Base-by-base conservation (phyloP, 2,888 invertebrate genomes). In the Drosophila subsilvestris region DNA sequence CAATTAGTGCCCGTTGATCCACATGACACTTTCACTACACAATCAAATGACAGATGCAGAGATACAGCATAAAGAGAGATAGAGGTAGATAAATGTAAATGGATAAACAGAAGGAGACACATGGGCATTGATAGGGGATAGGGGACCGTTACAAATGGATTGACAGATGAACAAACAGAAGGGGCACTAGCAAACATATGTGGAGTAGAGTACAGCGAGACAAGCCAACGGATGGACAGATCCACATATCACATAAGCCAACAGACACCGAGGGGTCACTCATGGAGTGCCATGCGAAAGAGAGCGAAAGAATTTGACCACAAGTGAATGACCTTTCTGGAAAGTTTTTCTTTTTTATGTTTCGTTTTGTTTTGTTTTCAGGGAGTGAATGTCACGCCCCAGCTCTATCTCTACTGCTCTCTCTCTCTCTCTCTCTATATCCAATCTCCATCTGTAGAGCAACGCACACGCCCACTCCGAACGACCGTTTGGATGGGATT, bases 251-350 rank as follows among this genome's bases (percentile, higher is more conserved):
- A 27, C 27, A 25, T 25, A 25, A 25, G 25, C 12, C 10, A 32
- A 32, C 32, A 10, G 32, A 44, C 12, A 12, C n/a, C 6, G 22
- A 22, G 32, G 29, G 22, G 37, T 55, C 20, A 49, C 25, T 29
- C 20, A 27, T 54, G 54, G 55, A 22, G 50, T 22, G 32, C 61
- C 43, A 25, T 45, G 43, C 14, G 3, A 12, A 14, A 37, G 32
- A 37, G 14, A 14, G 29, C 22, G 12, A 56, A 42, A 73, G 71
- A 69, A 69, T 70, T 25, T 63, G 62, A 68, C 58, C 62, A 42
- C 58, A 68, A 82, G 83, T 82, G 88, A 83, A 87, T 82, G 83
- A 84, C 82, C 83, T 76, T 79, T 79, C 51, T 68, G 68, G 51
- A 71, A 53, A 62, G 49, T 18, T 60, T 69, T 51, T 70, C 70